A percentile compares a stretch with the other conserved stretches of the same genome.
Conservation (phyloP, 2,888 invertebrate species). For the Lasioglossum oenotherae region DNA sequence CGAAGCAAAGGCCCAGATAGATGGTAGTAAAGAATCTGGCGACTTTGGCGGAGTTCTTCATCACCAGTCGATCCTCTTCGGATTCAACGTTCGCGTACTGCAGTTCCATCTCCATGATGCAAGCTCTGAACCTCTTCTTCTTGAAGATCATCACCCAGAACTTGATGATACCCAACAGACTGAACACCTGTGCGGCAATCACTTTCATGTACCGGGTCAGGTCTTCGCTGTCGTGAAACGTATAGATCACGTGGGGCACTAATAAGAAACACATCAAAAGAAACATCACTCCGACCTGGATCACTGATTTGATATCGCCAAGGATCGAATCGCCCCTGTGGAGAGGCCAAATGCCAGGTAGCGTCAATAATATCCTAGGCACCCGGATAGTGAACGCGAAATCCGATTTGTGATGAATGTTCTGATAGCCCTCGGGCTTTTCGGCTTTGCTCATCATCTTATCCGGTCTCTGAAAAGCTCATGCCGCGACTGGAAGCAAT, state of each 20-base stretch:
- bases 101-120: conserved; percentile 74
- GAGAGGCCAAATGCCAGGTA: conserved; percentile 80
- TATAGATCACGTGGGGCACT: conserved; percentile 77
- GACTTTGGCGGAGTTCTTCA: conserved; percentile 77
- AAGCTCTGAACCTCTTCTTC: conserved; percentile 72
- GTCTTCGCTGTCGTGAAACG: conserved; percentile 78
- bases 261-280: conserved; percentile 77
- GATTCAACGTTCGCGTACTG: conserved; percentile 74
- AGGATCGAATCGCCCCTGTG: conserved; percentile 67
- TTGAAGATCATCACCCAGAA: conserved; percentile 79
- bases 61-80: conserved; percentile 75
- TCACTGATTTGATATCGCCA: conserved; percentile 57
- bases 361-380: conserved; percentile 74
- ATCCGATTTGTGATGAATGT: conserved; percentile 70
- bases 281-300: conserved; percentile 74
- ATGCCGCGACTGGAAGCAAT: background rate
- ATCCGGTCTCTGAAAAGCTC: background rate
- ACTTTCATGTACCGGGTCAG: conserved; percentile 79
- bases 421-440: conserved; percentile 36
- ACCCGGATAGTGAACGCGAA: conserved; percentile 74
- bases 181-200: conserved; percentile 77
- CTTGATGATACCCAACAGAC: conserved; percentile 77
- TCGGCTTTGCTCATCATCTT: background rate
- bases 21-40: conserved; percentile 76
- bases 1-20: conserved; percentile 77